Base-by-base conservation (phyloP, 2,797 vertebrate genomes). In the Halcyon smyrnensis region DNA sequence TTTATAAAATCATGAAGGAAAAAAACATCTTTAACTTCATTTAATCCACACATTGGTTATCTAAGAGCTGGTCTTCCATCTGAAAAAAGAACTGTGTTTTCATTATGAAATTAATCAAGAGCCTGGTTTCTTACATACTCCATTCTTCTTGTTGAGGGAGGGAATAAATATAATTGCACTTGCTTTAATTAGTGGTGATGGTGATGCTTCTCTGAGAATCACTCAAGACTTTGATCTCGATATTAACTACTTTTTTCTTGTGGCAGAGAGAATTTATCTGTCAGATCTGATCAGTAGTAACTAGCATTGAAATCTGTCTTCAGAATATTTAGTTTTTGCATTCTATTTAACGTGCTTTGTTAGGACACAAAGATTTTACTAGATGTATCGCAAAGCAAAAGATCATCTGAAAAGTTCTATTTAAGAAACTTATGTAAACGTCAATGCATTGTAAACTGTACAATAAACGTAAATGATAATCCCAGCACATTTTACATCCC, bases 1-100 rank as follows among this genome's bases (percentile, higher is more conserved):
- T 97, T 94, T 73, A 89, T 70, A 93, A 93, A 96, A 82, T 18
- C 32, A 74, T 39, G 67, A 74, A 91, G 93, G 69, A 92, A 95
- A 94, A 50, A 94, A 96, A 84, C 77, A 94, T 95, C 56, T 82
- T 95, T 90, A 96, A 90, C 62, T 91, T 91, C 86, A 93, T 94
- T 96, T 90, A 97, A 28, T 70, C 65, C 71, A 77, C 9, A 92
- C 25, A 83, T 11, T 83, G 92, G 77, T 74, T 84, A 92, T 95
- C 89, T 89, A 95, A 90, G 43, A 92, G 45, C 75, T 64, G 43
- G 84, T 93, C 63, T 85, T 93, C 48, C 70, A 94, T 88, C 56
- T 93, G 56, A 96, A 94, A 81, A 53, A 89, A 89, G 11, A 94
- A 91, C 37, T 19, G 27, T 84, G 59, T 70, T 95, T 94, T 94